Base-by-base conservation (phyloP, 2,888 invertebrate genomes). In the Litoditis marina region DNA sequence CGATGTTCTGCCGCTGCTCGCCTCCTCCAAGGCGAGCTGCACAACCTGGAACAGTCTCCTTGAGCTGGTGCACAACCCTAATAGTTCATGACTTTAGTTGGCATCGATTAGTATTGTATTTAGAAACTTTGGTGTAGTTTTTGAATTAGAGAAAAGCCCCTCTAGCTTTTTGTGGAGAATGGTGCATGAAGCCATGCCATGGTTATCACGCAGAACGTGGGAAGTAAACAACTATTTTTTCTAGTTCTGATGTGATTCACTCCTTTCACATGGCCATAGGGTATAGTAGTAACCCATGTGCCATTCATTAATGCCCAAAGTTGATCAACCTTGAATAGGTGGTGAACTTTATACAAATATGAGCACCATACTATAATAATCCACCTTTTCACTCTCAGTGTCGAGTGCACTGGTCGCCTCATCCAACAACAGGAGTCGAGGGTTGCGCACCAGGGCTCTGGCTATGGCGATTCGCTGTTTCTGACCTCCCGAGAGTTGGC, bases 381-480 rank as follows among this genome's bases (percentile, higher is more conserved):
- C n/a, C 7, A 64, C 49, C 19, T 64, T 57, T 50, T 74, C 74
- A 56, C 61, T 61, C 32, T 68, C 69, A 2, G 74, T 56, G 51
- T 74, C 74, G 44, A 73, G 47, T 1, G 73, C 73, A 25, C 52
- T 56, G 4, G 74, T 74, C 16, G 74, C 74, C 42, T 74, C 74
- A 52, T 74, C 74, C 47, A 74, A 42, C n/a, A 74, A 57, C n/a
- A 74, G 54, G 7, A 74, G 61, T 31, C 50, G 51, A 1, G 74
- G 74, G 16, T 66, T 42, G 27, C 61, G 25, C n/a, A 74, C 59
- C 6, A 74, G 52, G 2, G 74, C 74, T 28, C 74, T 47, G 1
- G 72, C 74, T 13, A 74, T 70, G n/a, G 74, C 74, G 13, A 74
- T 60, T 1, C 73, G 47, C 54, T 73, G 73, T 34, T 69, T 69